Evolutionary conservation across 2,113 vertebrate genomes (phyloP).

Genomic region (Mus spicilegus): DNA sequence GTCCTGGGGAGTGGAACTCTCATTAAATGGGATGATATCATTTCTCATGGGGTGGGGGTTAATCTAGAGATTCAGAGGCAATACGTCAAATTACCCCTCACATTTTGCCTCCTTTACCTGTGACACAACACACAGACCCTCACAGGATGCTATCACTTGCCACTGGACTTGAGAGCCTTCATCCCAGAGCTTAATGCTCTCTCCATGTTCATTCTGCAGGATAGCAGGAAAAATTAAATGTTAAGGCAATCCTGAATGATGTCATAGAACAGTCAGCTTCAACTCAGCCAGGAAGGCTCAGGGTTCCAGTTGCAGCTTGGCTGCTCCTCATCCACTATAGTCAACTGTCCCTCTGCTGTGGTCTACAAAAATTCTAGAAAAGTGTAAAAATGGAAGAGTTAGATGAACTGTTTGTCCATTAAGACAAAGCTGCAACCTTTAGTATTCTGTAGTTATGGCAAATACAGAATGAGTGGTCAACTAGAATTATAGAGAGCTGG

Average conservation of each 20-base stretch:
- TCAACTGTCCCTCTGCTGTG: background rate
- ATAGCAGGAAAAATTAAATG: background rate
- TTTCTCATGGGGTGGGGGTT: background rate
- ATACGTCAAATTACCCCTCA: background rate
- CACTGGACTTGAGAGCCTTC: no score
- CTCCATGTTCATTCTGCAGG: background rate
- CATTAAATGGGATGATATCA: no score
- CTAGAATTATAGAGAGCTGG: background rate
- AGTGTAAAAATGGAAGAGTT: background rate
- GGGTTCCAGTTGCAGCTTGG: background rate
- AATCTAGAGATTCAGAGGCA: background rate
- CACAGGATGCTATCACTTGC: background rate
- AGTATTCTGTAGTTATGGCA: background rate
- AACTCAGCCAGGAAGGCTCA: background rate
- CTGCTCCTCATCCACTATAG: background rate
- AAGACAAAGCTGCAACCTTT: slow-evolving; percentile 2
- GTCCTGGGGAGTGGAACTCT: background rate
- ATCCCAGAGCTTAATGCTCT: background rate
- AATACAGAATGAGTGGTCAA: background rate
- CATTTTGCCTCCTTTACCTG: background rate
- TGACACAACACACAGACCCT: background rate
- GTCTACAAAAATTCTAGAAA: slow-evolving; percentile 32
- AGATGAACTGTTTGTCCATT: background rate
- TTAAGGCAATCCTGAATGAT: background rate
- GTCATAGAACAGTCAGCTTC: background rate